Percentiles rank a stretch among this genome's conserved stretches.
phyloP scores from a whole-genome alignment of 2,797 vertebrate genomes.

The Falco columbarius region DNA sequence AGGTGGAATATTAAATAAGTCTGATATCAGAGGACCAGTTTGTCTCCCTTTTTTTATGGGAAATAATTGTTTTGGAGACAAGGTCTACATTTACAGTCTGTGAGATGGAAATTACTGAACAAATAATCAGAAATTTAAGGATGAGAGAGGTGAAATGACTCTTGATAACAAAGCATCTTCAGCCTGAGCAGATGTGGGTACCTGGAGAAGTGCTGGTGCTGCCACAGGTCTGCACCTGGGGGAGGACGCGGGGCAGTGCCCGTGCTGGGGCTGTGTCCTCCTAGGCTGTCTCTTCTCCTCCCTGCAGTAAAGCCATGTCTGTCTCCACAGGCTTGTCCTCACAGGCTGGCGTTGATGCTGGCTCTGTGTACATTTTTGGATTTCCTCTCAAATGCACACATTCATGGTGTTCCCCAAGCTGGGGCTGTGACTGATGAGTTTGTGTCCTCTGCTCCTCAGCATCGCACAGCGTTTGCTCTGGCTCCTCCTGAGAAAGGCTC shows the following conservation, averaged over 20 bases:
- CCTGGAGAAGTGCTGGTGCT: background rate
- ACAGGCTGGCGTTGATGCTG: background rate
- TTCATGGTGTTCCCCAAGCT: fast-evolving
- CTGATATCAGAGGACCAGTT: background rate
- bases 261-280: background rate
- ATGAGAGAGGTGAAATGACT: background rate
- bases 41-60: background rate
- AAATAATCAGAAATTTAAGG: background rate
- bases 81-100: background rate
- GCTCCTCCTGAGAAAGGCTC: background rate
- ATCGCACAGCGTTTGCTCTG: fast-evolving
- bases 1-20: background rate
- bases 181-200: background rate
- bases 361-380: background rate
- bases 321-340: background rate
- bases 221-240: background rate
- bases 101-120: background rate
- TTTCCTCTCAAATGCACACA: fast-evolving
- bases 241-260: background rate
- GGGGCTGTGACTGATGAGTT: background rate
- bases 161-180: background rate
- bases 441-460: background rate
- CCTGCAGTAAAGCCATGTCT: background rate
- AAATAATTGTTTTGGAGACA: background rate
- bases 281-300: background rate